phyloP scores from a whole-genome alignment of 2,797 vertebrate species.

The Oreochromis mossambicus region DNA sequence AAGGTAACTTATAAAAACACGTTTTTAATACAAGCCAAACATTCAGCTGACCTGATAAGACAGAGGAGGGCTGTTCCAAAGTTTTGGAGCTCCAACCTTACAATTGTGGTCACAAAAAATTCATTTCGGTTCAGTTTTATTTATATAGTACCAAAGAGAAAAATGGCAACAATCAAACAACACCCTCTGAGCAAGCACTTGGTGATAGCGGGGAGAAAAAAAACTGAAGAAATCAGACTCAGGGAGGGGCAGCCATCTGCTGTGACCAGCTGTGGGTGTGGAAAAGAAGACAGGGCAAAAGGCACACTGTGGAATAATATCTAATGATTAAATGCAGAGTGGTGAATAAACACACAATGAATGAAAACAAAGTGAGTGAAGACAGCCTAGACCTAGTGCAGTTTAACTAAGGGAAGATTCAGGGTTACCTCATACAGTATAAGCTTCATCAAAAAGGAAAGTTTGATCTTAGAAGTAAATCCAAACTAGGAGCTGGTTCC shows the following conservation, averaged over 20 bases:
- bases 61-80: not conserved
- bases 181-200: accelerated
- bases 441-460: not conserved
- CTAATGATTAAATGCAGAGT: not conserved
- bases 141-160: not conserved
- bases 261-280: not conserved
- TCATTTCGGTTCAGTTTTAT: not conserved
- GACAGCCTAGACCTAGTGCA: not conserved
- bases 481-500: not conserved
- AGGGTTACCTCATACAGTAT: not conserved
- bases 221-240: not conserved
- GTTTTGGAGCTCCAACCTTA: not conserved
- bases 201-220: accelerated
- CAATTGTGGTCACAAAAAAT: not conserved
- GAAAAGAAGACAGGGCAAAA: not conserved
- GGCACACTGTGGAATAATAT: not conserved
- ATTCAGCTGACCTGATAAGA: not conserved
- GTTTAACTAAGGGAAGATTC: not conserved
- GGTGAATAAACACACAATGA: not conserved
- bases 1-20: not conserved
- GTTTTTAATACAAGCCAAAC: not conserved
- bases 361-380: not conserved
- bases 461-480: not conserved
- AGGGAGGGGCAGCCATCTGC: not conserved
- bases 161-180: not conserved